Evolutionary conservation across 2,888 invertebrate species (phyloP).

Genomic region (Yponomeuta evonymella): DNA sequence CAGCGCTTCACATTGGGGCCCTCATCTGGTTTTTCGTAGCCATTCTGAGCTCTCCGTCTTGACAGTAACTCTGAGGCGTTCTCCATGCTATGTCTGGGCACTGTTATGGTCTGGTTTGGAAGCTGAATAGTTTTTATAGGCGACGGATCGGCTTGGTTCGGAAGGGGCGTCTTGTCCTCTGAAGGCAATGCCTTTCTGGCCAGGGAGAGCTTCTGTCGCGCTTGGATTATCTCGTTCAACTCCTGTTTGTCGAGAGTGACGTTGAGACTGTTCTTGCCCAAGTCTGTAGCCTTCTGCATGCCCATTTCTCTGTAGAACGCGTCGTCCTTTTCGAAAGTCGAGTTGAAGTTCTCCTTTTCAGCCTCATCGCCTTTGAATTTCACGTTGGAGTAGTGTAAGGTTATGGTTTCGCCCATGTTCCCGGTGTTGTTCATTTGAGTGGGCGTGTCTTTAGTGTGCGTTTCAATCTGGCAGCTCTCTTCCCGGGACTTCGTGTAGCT

Average conservation of each 20-base stretch:
- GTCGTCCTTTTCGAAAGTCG: slow-evolving; percentile 57
- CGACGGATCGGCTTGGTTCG: slow-evolving; percentile 43
- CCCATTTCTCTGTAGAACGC: slow-evolving; percentile 64
- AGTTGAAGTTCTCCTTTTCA: slow-evolving; percentile 60
- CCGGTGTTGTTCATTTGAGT: background rate
- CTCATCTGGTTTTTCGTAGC: slow-evolving; percentile 33
- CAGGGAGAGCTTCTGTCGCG: slow-evolving; percentile 60
- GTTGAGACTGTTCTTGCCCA: slow-evolving; percentile 51
- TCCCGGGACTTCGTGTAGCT: slow-evolving; percentile 63
- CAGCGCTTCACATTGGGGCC: slow-evolving; percentile 20
- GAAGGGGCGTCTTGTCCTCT: slow-evolving; percentile 44
- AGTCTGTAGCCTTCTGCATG: slow-evolving; percentile 43
- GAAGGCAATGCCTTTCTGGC: slow-evolving; percentile 59
- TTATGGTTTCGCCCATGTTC: slow-evolving; percentile 55
- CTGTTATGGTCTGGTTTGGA: slow-evolving; percentile 63
- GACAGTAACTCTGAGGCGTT: slow-evolving; percentile 62
- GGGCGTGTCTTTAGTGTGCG: slow-evolving; percentile 32
- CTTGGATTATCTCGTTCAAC: slow-evolving; percentile 66
- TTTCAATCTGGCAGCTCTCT: slow-evolving; percentile 60
- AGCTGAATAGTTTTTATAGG: slow-evolving; percentile 59
- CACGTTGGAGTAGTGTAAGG: slow-evolving; percentile 60
- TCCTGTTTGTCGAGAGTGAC: slow-evolving; percentile 66
- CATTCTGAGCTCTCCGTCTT: slow-evolving; percentile 50
- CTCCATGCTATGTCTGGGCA: slow-evolving; percentile 60
- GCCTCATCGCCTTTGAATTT: slow-evolving; percentile 53